A percentile compares a stretch with the other conserved stretches of the same genome.
These are phyloP conservation scores for Caenorhabditis sp. DNA, from an alignment of 2,888 invertebrate species.

Conservation along the genomic window DNA sequence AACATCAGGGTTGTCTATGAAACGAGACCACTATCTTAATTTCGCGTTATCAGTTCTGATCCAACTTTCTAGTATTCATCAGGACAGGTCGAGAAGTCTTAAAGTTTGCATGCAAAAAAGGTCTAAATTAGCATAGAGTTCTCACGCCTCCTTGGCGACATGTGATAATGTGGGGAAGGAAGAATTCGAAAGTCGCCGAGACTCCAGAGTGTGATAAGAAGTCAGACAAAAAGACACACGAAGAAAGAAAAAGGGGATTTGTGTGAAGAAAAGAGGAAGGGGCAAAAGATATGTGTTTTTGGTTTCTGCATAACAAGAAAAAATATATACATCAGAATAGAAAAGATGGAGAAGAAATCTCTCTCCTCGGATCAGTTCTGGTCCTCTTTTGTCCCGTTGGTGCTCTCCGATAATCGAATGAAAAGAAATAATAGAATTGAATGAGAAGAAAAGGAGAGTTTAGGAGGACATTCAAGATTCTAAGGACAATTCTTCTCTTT, in stretches of 20 bases:
- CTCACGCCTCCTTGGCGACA: constrained; percentile 22
- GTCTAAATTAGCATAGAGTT: constrained; percentile 13
- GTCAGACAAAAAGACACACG: constrained; percentile 20
- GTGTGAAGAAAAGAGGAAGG: constrained; percentile 10
- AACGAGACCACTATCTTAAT: no score
- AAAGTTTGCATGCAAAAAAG: not conserved
- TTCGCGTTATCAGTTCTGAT: not conserved
- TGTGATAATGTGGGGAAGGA: constrained; percentile 18
- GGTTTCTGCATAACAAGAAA: constrained; percentile 44
- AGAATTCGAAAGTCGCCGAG: not conserved
- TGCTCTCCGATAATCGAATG: constrained; percentile 25
- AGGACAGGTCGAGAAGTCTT: not conserved
- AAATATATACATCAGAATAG: constrained; percentile 16
- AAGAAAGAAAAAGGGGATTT: constrained; percentile 22
- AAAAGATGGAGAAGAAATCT: not conserved
- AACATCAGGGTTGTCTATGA: no score
- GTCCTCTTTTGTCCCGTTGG: not conserved
- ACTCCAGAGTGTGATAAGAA: constrained; percentile 38
- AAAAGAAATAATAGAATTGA: constrained; percentile 15
- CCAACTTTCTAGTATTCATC: not conserved
- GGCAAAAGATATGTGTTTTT: constrained; percentile 35
- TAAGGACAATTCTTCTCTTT: not conserved
- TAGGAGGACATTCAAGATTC: not conserved
- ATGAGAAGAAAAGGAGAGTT: constrained; percentile 11
- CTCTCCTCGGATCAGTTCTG: constrained; percentile 16